Conservation (phyloP, 2,113 vertebrate species). For the Chloroceryle aenea region DNA sequence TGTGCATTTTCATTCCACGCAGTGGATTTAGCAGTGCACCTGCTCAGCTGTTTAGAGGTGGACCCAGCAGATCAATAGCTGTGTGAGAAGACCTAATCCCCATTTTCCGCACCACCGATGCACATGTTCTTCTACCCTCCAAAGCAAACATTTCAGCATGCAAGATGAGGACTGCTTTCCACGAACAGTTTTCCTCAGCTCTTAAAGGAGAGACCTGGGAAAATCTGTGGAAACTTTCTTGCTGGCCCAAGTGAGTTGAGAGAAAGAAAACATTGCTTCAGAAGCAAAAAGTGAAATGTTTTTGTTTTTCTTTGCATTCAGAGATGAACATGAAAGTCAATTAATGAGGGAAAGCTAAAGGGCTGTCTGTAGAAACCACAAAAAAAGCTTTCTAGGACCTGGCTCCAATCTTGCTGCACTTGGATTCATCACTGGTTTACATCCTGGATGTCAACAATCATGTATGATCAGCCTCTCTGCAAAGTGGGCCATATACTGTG, state of each 20-base stretch:
- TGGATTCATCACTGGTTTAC: not conserved
- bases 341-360: not conserved
- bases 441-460: not conserved
- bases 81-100: not conserved
- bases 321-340: conserved; percentile 15
- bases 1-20: not conserved
- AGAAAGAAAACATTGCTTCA: not conserved
- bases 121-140: not conserved
- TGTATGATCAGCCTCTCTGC: not conserved
- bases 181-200: not conserved
- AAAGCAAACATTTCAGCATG: conserved; percentile 1
- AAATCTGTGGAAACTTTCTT: conserved; percentile 24
- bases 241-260: not conserved
- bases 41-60: not conserved
- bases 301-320: not conserved
- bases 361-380: conserved; percentile 5
- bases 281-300: not conserved
- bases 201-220: conserved; percentile 6
- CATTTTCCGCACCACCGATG: not conserved
- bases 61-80: not conserved
- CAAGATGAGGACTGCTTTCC: not conserved
- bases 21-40: not conserved
- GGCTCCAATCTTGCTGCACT: not conserved
- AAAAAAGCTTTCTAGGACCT: conserved; percentile 11
- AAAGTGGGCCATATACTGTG: not conserved